These are phyloP conservation scores for Ophioninae sp. DNA, from an alignment of 2,888 invertebrate genomes.

Conservation along the genomic window DNA sequence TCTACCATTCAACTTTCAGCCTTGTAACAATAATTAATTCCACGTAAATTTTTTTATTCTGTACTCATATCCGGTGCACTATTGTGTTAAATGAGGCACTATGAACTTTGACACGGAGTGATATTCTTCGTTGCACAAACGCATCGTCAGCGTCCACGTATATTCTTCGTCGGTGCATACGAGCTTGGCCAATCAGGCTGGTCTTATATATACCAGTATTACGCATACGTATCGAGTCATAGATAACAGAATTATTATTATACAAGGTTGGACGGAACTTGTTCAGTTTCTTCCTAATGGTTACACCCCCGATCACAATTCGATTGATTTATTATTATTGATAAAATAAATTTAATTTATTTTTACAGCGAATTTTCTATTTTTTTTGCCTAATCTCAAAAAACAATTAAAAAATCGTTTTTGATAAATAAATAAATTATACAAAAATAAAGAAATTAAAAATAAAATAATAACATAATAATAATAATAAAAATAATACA, in stretches of 20 bases:
- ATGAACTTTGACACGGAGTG: constrained; percentile 64
- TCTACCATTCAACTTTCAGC: constrained; percentile 19
- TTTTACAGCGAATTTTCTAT: background rate
- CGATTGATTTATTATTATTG: background rate
- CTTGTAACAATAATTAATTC: constrained; percentile 56
- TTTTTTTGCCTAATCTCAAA: no score
- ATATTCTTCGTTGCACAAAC: constrained; percentile 25
- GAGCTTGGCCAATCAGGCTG: background rate
- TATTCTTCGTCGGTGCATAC: background rate
- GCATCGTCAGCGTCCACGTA: constrained; percentile 3
- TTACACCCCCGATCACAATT: background rate
- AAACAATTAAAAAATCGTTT: no score
- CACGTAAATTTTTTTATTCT: constrained; percentile 44
- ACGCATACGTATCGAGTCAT: constrained; percentile 30
- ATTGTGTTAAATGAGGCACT: constrained; percentile 51
- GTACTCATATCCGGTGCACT: constrained; percentile 52
- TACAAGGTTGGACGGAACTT: constrained; percentile 11
- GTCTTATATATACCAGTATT: background rate
- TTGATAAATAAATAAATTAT: no score
- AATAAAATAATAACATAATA: no score
- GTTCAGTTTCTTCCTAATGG: constrained; percentile 9
- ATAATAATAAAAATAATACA: no score
- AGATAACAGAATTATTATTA: constrained; percentile 18
- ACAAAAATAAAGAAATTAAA: no score
- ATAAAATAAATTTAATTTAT: constrained; percentile 1